Percentiles rank a stretch among this genome's conserved stretches.
phyloP scores from a whole-genome alignment of 2,888 invertebrate genomes.

The Andricus curvator region DNA sequence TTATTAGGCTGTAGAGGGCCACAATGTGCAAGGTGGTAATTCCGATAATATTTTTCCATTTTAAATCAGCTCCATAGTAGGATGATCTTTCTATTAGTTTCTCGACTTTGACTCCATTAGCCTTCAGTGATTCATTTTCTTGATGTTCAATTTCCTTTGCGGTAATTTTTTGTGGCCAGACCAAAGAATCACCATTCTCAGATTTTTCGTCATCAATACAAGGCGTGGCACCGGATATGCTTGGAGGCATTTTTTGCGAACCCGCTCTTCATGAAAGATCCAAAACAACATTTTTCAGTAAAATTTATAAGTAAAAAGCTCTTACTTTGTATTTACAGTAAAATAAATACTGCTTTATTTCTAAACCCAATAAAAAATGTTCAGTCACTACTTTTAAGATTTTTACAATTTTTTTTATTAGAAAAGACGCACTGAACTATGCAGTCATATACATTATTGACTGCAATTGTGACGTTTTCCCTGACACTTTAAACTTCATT shows the following conservation, averaged over 20 bases:
- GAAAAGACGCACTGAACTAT: no score
- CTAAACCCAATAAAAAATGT: no score
- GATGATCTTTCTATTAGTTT: neutral
- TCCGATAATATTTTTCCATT: slow-evolving; percentile 18
- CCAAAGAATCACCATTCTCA: slow-evolving; percentile 7
- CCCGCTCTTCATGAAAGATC: neutral
- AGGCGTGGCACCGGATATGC: slow-evolving; percentile 33
- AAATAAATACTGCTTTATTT: no score
- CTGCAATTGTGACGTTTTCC: no score
- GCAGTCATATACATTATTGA: no score
- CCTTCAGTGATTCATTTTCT: neutral
- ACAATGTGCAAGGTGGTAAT: neutral
- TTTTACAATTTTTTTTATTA: no score
- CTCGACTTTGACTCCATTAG: neutral
- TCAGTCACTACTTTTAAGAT: no score
- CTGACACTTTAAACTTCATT: no score
- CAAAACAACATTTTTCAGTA: neutral
- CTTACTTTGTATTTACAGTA: no score
- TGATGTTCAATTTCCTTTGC: neutral
- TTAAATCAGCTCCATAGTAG: slow-evolving; percentile 11
- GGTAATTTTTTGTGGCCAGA: neutral
- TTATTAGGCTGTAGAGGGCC: neutral
- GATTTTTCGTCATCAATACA: slow-evolving; percentile 24
- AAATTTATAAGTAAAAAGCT: neutral
- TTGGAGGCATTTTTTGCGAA: slow-evolving; percentile 45